Percentiles rank a stretch among this genome's conserved stretches.
Evolutionary conservation across 2,888 invertebrate species (phyloP).

Genomic region (Xestia rhomboidea): DNA sequence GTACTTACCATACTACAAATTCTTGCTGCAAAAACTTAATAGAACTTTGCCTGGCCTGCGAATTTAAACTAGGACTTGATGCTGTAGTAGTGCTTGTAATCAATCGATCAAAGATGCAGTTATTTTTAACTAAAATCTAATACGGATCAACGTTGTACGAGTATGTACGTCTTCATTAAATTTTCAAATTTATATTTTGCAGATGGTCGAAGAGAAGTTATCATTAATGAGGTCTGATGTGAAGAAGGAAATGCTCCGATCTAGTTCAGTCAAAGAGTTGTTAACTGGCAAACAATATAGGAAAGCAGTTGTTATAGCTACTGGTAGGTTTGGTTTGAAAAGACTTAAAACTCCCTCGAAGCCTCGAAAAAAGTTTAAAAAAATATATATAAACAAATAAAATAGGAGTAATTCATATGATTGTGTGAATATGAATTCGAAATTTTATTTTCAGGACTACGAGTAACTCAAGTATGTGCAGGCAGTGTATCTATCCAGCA

Average conservation of each 20-base stretch:
- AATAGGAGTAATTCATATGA: background rate
- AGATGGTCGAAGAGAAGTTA: slow-evolving; percentile 79
- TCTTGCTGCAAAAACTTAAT: background rate
- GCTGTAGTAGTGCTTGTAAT: background rate
- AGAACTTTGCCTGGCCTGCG: background rate
- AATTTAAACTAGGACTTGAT: background rate
- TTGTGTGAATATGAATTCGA: background rate
- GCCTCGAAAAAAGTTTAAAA: background rate
- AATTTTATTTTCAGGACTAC: slow-evolving; percentile 74
- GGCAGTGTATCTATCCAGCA: slow-evolving; percentile 79
- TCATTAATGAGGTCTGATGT: slow-evolving; percentile 81
- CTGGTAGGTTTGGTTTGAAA: slow-evolving; percentile 71
- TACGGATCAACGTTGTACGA: no score
- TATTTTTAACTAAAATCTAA: background rate
- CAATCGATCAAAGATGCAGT: background rate
- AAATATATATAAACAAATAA: background rate
- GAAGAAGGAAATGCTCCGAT: slow-evolving; percentile 84
- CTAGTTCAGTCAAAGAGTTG: slow-evolving; percentile 84
- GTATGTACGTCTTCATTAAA: background rate
- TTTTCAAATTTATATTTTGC: slow-evolving; percentile 47
- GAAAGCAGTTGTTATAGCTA: slow-evolving; percentile 81
- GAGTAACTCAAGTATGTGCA: slow-evolving; percentile 77
- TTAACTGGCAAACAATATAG: slow-evolving; percentile 87
- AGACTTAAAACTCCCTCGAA: background rate
- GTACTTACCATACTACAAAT: no score